Evolutionary conservation across 2,113 vertebrate genomes (phyloP).

Genomic region (Saimiri boliviensis): DNA sequence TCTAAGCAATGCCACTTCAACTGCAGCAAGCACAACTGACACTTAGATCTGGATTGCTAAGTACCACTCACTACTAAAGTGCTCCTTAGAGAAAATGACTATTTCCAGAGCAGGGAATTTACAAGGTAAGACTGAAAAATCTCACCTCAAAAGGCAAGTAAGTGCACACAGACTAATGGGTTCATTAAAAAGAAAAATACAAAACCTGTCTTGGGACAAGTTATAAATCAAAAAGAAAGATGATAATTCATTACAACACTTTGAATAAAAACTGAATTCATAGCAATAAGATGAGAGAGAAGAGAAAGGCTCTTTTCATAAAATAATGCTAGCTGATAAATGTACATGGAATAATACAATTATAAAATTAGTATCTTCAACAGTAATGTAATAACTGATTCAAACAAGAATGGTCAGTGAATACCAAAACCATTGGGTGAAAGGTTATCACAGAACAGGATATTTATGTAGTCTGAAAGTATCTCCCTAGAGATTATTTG

Average conservation of each 20-base stretch:
- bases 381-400: neutral
- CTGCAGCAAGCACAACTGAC: neutral
- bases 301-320: neutral
- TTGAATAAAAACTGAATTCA: conserved; percentile 20
- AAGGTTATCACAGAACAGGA: neutral
- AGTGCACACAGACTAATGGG: neutral
- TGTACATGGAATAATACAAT: neutral
- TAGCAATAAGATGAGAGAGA: neutral
- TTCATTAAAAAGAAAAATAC: conserved; percentile 34
- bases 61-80: neutral
- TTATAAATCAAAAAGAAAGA: conserved; percentile 15
- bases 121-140: conserved; percentile 35
- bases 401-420: neutral
- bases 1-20: neutral
- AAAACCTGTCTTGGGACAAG: conserved; percentile 25
- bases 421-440: neutral
- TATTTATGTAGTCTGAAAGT: neutral
- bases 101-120: conserved; percentile 4
- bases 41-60: neutral
- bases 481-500: neutral
- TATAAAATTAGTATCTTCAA: neutral
- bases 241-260: conserved; percentile 13
- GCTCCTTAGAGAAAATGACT: conserved; percentile 26
- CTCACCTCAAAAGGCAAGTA: conserved; percentile 14
- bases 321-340: conserved; percentile 2